These are phyloP conservation scores for Aptenodytes patagonicus DNA, from an alignment of 2,113 vertebrate species.

Conservation along the genomic window DNA sequence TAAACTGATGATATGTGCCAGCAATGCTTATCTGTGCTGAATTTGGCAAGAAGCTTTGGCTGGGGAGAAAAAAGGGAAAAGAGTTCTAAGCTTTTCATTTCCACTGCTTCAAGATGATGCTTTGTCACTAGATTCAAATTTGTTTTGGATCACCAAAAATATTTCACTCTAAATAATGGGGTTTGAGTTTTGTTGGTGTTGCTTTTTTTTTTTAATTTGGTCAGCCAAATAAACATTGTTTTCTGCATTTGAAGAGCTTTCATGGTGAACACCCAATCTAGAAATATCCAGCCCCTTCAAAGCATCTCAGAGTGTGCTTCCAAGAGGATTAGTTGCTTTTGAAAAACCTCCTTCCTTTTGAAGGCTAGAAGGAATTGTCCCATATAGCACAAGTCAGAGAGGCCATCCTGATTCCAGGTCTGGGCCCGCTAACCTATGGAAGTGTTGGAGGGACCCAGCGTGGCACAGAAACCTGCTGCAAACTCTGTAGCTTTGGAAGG, in stretches of 20 bases:
- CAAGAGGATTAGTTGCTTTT: neutral
- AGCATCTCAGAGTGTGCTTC: neutral
- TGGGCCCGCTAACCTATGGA: accelerated
- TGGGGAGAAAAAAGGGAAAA: neutral
- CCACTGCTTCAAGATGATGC: neutral
- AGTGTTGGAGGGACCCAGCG: neutral
- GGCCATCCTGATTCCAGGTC: neutral
- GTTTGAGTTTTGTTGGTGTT: slow-evolving; percentile 6
- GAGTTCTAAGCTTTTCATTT: neutral
- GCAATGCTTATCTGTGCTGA: neutral
- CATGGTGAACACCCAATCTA: neutral
- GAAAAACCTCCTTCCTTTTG: neutral
- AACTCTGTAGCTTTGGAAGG: neutral
- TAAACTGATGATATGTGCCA: neutral
- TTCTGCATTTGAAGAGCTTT: slow-evolving; percentile 15
- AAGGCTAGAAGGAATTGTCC: neutral
- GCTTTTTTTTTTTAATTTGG: slow-evolving; percentile 2
- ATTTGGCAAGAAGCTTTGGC: slow-evolving; percentile 3
- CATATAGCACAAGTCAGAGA: neutral
- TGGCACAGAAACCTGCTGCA: neutral
- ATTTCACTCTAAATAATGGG: neutral
- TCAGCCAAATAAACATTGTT: neutral
- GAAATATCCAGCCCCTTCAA: neutral
- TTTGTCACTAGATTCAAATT: slow-evolving; percentile 2
- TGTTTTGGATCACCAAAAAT: neutral